Conservation (phyloP, 2,797 vertebrate genomes). For the Sardinella longiceps region DNA sequence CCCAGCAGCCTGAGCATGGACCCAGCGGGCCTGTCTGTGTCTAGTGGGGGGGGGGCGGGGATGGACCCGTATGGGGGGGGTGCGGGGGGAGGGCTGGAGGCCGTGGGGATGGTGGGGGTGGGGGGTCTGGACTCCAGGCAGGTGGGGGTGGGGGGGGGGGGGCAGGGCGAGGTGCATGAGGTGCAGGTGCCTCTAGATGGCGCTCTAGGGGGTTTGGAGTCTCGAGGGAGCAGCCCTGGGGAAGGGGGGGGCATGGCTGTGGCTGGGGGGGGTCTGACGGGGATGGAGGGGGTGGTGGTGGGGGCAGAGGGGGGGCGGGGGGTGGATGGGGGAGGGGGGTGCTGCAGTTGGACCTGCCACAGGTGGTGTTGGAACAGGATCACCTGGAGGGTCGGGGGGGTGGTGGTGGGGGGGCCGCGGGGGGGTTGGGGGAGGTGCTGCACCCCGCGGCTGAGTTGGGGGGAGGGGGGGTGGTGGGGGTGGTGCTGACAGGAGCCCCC, state of each 20-base stretch:
- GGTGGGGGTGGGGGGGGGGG: not conserved
- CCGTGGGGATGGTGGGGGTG: constrained; percentile 82
- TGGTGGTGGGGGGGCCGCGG: constrained; percentile 71
- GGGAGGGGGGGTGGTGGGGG: constrained; percentile 89
- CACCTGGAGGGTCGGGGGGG: constrained; percentile 79
- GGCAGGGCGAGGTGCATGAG: not conserved
- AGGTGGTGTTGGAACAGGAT: constrained; percentile 90
- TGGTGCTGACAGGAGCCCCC: constrained; percentile 89
- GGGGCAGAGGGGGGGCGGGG: constrained; percentile 74
- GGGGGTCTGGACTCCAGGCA: constrained; percentile 53
- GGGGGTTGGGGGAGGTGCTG: constrained; percentile 70
- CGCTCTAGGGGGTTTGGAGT: constrained; percentile 82
- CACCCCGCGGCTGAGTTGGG: constrained; percentile 82
- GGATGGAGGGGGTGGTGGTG: constrained; percentile 87
- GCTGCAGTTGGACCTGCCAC: constrained; percentile 89
- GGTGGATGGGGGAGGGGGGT: constrained; percentile 84
- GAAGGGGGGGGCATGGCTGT: constrained; percentile 92
- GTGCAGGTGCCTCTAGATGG: not conserved
- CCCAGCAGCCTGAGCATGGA: constrained; percentile 94
- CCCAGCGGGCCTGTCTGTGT: constrained; percentile 84
- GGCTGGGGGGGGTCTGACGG: constrained; percentile 77
- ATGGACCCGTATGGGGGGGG: constrained; percentile 91
- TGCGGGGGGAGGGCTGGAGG: constrained; percentile 88
- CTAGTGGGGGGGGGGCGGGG: constrained; percentile 84
- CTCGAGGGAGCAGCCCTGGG: constrained; percentile 94